phyloP scores from a whole-genome alignment of 1,140 invertebrate species.

The Conopomorpha cramerella region DNA sequence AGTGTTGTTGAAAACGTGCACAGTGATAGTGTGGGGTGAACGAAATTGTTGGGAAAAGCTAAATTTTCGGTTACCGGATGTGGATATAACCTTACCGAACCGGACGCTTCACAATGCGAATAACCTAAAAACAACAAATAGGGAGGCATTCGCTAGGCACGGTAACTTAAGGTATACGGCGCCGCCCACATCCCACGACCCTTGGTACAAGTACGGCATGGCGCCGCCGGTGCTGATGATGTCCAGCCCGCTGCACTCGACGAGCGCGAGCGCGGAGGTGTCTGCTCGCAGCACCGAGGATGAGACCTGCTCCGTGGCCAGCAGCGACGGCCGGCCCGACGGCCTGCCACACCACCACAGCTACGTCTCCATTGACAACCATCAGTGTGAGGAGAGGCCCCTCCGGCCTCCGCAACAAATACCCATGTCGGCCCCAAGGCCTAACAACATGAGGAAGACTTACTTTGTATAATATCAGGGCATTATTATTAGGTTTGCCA shows the following conservation, averaged over 20 bases:
- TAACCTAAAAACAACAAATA: slow-evolving; percentile 44
- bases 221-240: slow-evolving; percentile 51
- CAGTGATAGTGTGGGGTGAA: slow-evolving; percentile 84
- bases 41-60: slow-evolving; percentile 89
- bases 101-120: slow-evolving; percentile 56
- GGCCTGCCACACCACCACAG: slow-evolving; percentile 55
- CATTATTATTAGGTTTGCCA: too few species aligned
- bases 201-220: slow-evolving; percentile 58
- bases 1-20: slow-evolving; percentile 81
- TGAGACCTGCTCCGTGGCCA: slow-evolving; percentile 54
- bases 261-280: slow-evolving; percentile 52
- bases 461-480: slow-evolving; percentile 52
- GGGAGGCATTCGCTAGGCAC: slow-evolving; percentile 46
- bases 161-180: slow-evolving; percentile 56
- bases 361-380: slow-evolving; percentile 57
- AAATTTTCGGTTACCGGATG: slow-evolving; percentile 85
- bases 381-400: slow-evolving; percentile 50
- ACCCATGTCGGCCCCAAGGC: slow-evolving; percentile 44
- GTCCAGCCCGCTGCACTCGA: slow-evolving; percentile 56
- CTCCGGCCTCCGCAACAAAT: slow-evolving; percentile 49
- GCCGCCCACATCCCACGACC: slow-evolving; percentile 53
- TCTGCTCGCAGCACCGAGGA: slow-evolving; percentile 55
- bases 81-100: slow-evolving; percentile 54
- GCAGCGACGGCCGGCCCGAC: slow-evolving; percentile 44
- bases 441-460: slow-evolving; percentile 50